Conservation (phyloP, 2,797 vertebrate genomes). For the Xenopus petersii region DNA sequence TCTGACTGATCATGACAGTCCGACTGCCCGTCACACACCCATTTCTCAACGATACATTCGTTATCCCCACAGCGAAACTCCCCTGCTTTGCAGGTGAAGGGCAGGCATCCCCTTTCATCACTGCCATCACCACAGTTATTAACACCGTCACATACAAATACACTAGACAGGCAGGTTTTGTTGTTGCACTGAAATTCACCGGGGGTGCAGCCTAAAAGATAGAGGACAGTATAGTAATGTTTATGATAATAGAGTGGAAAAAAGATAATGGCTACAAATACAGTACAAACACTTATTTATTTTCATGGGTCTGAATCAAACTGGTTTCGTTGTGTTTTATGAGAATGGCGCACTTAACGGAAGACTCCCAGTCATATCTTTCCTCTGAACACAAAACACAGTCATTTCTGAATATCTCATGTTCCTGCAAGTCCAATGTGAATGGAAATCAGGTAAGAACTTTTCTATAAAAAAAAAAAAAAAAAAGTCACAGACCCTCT, state of each 20-base stretch:
- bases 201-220: slow-evolving; percentile 75
- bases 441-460: not conserved
- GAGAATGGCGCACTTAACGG: not conserved
- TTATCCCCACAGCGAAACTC: slow-evolving; percentile 90
- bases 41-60: slow-evolving; percentile 86
- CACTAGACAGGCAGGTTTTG: slow-evolving; percentile 82
- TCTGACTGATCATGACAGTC: slow-evolving; percentile 91
- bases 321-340: not conserved
- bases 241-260: not conserved
- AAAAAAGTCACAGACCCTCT: too few relatives aligned
- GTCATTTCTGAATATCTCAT: too few relatives aligned
- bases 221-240: slow-evolving; percentile 35
- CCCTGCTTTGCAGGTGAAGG: slow-evolving; percentile 81
- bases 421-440: not conserved
- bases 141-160: slow-evolving; percentile 87
- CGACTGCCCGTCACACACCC: slow-evolving; percentile 91
- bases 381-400: not conserved
- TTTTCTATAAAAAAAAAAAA: too few relatives aligned
- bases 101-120: slow-evolving; percentile 84
- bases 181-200: slow-evolving; percentile 85
- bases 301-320: not conserved
- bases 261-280: not conserved
- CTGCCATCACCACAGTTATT: slow-evolving; percentile 89
- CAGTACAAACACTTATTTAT: not conserved
- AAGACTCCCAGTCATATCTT: not conserved